phyloP scores from a whole-genome alignment of 2,888 invertebrate species.

The Sthenelais limicola region DNA sequence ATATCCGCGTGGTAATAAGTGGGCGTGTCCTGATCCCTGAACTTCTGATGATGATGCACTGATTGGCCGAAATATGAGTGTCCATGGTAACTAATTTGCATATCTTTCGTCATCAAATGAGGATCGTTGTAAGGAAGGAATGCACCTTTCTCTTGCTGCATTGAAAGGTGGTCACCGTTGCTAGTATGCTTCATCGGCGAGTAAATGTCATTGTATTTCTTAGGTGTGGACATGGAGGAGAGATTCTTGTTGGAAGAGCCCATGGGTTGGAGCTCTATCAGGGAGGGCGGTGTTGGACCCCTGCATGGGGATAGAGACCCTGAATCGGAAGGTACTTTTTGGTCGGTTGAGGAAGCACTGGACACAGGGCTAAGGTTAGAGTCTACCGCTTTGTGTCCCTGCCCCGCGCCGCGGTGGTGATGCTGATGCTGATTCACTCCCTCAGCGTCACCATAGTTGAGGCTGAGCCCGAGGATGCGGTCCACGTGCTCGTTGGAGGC shows the following conservation, averaged over 20 bases:
- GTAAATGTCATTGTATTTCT: constrained; percentile 7
- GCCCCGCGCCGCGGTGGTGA: neutral
- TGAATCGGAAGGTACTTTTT: constrained; percentile 40
- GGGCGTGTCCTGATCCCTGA: neutral
- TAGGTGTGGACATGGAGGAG: constrained; percentile 13
- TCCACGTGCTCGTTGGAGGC: constrained; percentile 30
- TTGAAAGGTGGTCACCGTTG: neutral
- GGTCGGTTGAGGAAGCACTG: constrained; percentile 19
- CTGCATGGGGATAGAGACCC: constrained; percentile 29
- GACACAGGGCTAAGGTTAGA: constrained; percentile 14
- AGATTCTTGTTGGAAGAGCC: constrained; percentile 5
- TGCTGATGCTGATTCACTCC: neutral
- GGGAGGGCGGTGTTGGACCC: constrained; percentile 32
- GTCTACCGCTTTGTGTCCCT: no score
- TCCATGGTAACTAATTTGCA: neutral
- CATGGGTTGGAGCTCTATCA: constrained; percentile 41
- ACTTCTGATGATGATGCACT: no score
- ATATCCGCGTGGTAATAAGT: constrained; percentile 17
- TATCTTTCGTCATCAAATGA: neutral
- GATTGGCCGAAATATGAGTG: no score
- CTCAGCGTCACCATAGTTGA: constrained; percentile 7
- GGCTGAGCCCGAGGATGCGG: constrained; percentile 31
- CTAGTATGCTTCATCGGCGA: neutral
- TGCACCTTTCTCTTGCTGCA: constrained; percentile 20
- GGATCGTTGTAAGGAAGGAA: constrained; percentile 29